phyloP scores from a whole-genome alignment of 2,888 invertebrate species.

The Oscheius sp. region DNA sequence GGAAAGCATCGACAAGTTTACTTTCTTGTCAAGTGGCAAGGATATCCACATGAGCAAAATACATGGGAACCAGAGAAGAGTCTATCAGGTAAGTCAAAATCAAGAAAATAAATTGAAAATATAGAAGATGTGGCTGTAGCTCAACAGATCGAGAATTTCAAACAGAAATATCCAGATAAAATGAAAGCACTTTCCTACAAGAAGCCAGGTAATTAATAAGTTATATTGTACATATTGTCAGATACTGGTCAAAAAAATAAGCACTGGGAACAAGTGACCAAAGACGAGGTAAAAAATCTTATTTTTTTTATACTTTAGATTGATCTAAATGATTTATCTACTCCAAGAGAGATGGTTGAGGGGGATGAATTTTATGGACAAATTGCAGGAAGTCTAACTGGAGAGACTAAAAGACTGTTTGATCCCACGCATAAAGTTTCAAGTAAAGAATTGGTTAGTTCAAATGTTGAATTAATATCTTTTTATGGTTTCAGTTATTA shows the following conservation, averaged over 20 bases:
- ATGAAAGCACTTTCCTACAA: neutral
- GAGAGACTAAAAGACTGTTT: conserved; percentile 13
- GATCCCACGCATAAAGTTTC: conserved; percentile 19
- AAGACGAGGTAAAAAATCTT: too few species aligned
- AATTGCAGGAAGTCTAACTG: neutral
- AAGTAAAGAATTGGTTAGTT: conserved; percentile 15
- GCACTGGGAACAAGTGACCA: neutral
- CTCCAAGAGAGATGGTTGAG: neutral
- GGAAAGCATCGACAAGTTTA: neutral
- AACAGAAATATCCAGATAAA: neutral
- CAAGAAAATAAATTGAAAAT: neutral
- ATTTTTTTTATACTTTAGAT: too few species aligned
- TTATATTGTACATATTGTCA: neutral
- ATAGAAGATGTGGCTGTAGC: neutral
- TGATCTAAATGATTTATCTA: neutral
- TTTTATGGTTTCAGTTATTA: neutral
- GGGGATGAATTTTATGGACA: conserved; percentile 10
- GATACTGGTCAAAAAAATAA: neutral
- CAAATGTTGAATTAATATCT: too few species aligned
- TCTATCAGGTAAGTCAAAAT: neutral
- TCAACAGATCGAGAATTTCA: conserved; percentile 3
- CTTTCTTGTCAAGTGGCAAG: conserved; percentile 18
- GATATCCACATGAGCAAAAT: neutral
- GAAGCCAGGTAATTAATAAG: neutral
- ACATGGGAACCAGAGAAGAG: conserved; percentile 19